Percentiles rank a stretch among this genome's conserved stretches.
Evolutionary conservation across 1,140 invertebrate species (phyloP).

Genomic region (Pseudobourletiella spinata): DNA sequence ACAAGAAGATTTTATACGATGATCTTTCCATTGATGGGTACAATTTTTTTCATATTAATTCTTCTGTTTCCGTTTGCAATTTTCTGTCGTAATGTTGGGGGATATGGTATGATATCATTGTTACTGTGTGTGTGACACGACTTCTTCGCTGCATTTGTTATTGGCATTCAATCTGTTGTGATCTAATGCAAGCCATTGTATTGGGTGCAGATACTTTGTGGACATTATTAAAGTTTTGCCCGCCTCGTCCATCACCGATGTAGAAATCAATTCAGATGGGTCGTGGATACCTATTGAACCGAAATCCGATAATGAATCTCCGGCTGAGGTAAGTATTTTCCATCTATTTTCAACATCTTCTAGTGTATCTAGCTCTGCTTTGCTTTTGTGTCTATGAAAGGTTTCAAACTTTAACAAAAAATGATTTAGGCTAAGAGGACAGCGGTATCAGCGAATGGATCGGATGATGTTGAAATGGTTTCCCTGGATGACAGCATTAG

Average conservation of each 20-base stretch:
- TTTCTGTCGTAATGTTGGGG: background rate
- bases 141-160: too few relatives aligned
- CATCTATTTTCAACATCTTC: too few relatives aligned
- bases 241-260: conserved; percentile 11
- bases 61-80: background rate
- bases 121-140: too few relatives aligned
- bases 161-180: background rate
- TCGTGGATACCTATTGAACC: conserved; percentile 11
- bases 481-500: too few relatives aligned
- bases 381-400: too few relatives aligned
- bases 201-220: conserved; percentile 19
- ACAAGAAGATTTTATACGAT: conserved; percentile 79
- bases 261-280: conserved; percentile 28
- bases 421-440: too few relatives aligned
- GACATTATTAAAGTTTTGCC: conserved; percentile 22
- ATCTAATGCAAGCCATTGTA: background rate
- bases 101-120: background rate
- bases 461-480: too few relatives aligned
- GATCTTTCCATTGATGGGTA: conserved; percentile 79
- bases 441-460: too few relatives aligned
- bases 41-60: background rate
- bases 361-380: too few relatives aligned
- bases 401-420: too few relatives aligned
- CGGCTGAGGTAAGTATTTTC: background rate
- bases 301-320: background rate